These are phyloP conservation scores for Meteorus colon DNA, from an alignment of 2,888 invertebrate species.

Conservation along the genomic window DNA sequence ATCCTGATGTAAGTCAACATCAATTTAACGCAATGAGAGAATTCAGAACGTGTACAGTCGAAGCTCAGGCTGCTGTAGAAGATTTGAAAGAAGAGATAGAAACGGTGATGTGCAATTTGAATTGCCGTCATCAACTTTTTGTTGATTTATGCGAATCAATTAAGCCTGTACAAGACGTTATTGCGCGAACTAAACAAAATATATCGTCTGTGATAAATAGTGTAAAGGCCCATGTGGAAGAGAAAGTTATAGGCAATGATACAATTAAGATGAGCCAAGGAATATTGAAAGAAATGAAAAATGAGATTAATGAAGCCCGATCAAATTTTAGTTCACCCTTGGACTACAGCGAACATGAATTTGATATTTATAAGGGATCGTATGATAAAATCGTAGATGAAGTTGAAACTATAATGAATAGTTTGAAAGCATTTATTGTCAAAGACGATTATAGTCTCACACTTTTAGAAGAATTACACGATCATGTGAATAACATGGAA, in stretches of 20 bases:
- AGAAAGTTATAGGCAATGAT: slow-evolving; percentile 59
- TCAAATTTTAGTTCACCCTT: slow-evolving; percentile 50
- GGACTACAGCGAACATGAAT: slow-evolving; percentile 43
- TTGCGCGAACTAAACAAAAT: slow-evolving; percentile 60
- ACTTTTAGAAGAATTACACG: slow-evolving; percentile 56
- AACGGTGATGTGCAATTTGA: slow-evolving; percentile 60
- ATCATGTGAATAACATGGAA: slow-evolving; percentile 58
- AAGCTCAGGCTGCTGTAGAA: slow-evolving; percentile 68
- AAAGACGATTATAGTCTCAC: slow-evolving; percentile 49
- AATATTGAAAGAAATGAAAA: slow-evolving; percentile 67
- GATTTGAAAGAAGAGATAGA: slow-evolving; percentile 67
- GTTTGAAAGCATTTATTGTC: slow-evolving; percentile 54
- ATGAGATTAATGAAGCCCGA: slow-evolving; percentile 64
- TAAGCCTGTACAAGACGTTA: slow-evolving; percentile 58
- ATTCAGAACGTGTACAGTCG: slow-evolving; percentile 67
- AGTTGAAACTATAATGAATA: slow-evolving; percentile 61
- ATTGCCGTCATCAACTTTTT: slow-evolving; percentile 62
- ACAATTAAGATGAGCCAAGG: slow-evolving; percentile 59
- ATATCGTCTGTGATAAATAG: slow-evolving; percentile 58
- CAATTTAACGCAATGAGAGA: slow-evolving; percentile 68
- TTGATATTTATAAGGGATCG: slow-evolving; percentile 57
- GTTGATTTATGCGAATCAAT: slow-evolving; percentile 59
- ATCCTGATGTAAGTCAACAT: slow-evolving; percentile 44
- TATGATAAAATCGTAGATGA: slow-evolving; percentile 61
- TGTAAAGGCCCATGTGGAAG: slow-evolving; percentile 62